Base-by-base conservation (phyloP, 2,113 vertebrate species). In the Cygnus atratus region DNA sequence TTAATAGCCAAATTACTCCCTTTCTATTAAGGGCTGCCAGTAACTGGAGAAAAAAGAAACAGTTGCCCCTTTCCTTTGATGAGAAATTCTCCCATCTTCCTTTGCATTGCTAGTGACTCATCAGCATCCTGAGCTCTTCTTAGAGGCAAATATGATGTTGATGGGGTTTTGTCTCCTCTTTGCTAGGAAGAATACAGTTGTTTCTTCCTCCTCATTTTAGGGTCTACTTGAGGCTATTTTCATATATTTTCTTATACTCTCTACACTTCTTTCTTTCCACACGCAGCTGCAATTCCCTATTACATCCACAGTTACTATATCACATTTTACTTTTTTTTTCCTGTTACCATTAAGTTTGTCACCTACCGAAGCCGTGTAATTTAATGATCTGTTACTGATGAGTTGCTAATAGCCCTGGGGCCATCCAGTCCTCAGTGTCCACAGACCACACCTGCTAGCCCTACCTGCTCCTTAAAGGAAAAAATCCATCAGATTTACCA, bases 271-370 rank as follows among this genome's bases (percentile, higher is more conserved):
- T 33, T 14, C 29, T 58, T 25, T 50, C 50, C 13, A 43, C 61
- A 31, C 8, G 26, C 20, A 43, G 54, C 59, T 77, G 13, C 58
- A 73, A 10, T 28, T 9, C 39, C 59, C 2, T 0, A 0, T 50
- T 29, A 35, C 31, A 52, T 28, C 21, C 59, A 37, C 58, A 12
- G 6, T 14, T 0, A 0, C 6, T 2, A 1, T 5, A 10, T 4
- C 22, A 15, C 2, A 8, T 35, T 76, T 55, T 55, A 59, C 59
- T 0, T 3, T 0, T 17, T 71, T 44, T 59, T 18, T 8, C 46
- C 46, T 19, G 14, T 3, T 66, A 29, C 13, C 31, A 41, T 26
- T 3, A 44, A 37, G 58, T 52, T 61, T 48, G 3, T 2, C 63
- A 46, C 22, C 17, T 39, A 13, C 43, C 55, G 10, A 37, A n/a